Evolutionary conservation across 2,888 invertebrate genomes (phyloP).

Genomic region (Ectobius pallidus): DNA sequence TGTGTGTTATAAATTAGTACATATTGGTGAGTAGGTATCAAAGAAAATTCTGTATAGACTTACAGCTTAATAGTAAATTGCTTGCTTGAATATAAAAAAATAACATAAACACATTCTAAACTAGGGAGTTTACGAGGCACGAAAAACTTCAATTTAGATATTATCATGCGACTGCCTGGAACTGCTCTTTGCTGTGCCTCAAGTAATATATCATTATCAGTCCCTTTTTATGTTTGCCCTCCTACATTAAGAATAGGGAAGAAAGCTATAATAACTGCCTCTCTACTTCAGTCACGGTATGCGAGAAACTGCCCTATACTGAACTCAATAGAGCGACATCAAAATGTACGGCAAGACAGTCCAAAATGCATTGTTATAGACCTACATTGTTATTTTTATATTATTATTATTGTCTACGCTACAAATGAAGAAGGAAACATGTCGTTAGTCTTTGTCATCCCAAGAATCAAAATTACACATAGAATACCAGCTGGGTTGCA

Average conservation of each 20-base stretch:
- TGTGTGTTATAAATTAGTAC: no score
- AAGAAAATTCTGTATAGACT: no score
- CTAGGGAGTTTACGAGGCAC: slow-evolving; percentile 37
- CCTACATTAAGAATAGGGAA: background rate
- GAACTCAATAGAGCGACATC: background rate
- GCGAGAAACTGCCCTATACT: background rate
- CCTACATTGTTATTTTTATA: no score
- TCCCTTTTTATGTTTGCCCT: slow-evolving; percentile 18
- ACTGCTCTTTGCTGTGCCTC: slow-evolving; percentile 36
- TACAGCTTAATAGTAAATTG: no score
- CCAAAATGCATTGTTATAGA: no score
- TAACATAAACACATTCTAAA: slow-evolving; percentile 24
- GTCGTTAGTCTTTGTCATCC: no score
- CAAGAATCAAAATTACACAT: no score
- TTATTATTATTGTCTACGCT: no score
- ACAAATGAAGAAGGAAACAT: no score
- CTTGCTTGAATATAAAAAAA: background rate
- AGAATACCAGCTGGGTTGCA: no score
- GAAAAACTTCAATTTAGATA: slow-evolving; percentile 42
- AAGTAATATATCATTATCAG: slow-evolving; percentile 42
- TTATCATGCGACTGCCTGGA: slow-evolving; percentile 39
- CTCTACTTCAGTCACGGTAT: background rate
- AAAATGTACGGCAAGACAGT: background rate
- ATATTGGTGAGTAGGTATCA: no score
- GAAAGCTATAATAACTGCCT: background rate